Percentiles rank a stretch among this genome's conserved stretches.
phyloP scores from a whole-genome alignment of 2,797 vertebrate genomes.

The Lutjanus campechanus region DNA sequence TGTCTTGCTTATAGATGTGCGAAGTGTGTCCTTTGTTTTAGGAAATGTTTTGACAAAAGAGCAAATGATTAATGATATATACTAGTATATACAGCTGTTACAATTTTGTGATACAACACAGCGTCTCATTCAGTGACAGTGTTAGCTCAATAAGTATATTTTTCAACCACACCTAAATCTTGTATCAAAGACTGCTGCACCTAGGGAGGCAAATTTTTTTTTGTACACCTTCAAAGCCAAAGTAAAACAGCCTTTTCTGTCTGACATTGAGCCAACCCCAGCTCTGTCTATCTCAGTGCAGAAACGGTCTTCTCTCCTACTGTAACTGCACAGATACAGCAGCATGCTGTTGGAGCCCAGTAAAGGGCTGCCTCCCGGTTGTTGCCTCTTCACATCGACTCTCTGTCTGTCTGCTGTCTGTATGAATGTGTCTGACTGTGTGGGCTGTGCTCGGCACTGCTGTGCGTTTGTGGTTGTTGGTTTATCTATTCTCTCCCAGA shows the following conservation, averaged over 20 bases:
- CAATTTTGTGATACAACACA: not conserved
- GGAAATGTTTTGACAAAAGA: not conserved
- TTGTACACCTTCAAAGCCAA: slow-evolving; percentile 13
- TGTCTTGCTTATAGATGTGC: too few relatives aligned
- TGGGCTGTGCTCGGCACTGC: slow-evolving; percentile 53
- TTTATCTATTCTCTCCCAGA: slow-evolving; percentile 51
- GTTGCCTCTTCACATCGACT: slow-evolving; percentile 52
- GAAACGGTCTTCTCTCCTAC: slow-evolving; percentile 21
- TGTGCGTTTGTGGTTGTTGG: slow-evolving; percentile 30
- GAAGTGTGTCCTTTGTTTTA: too few relatives aligned
- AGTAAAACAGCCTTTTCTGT: slow-evolving; percentile 1
- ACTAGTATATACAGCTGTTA: not conserved
- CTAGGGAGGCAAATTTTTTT: not conserved
- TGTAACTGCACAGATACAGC: slow-evolving; percentile 24
- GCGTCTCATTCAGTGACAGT: not conserved
- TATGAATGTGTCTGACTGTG: slow-evolving; percentile 57
- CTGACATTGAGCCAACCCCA: slow-evolving; percentile 12
- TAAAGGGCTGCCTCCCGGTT: slow-evolving; percentile 46
- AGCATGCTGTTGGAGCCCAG: slow-evolving; percentile 25
- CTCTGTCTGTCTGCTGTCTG: slow-evolving; percentile 58
- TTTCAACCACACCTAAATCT: not conserved
- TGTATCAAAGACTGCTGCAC: not conserved
- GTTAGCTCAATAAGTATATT: not conserved
- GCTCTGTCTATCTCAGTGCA: slow-evolving; percentile 5
- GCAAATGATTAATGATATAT: not conserved